Evolutionary conservation across 2,113 vertebrate genomes (phyloP).

Genomic region (Antechinus stuartii): DNA sequence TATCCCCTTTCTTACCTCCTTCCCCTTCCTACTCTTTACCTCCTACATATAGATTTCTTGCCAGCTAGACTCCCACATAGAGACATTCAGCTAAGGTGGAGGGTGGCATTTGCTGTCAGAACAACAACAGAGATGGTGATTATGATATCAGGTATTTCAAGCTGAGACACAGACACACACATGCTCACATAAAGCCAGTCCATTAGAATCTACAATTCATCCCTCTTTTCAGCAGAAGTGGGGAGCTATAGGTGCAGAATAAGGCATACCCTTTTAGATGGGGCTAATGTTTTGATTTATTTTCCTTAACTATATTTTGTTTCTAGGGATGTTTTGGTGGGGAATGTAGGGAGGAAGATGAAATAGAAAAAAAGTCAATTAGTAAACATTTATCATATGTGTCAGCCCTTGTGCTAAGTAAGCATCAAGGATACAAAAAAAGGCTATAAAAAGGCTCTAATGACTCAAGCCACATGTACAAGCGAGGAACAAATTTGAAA

Average conservation of each 20-base stretch:
- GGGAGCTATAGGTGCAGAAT: not conserved
- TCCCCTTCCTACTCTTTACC: not conserved
- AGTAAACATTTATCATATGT: not conserved
- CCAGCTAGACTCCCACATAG: not conserved
- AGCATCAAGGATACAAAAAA: not conserved
- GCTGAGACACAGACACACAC: not conserved
- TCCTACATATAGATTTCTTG: not conserved
- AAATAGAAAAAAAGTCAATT: not conserved
- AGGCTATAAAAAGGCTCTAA: not conserved
- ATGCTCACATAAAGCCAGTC: not conserved
- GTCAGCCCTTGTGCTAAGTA: not conserved
- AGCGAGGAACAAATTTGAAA: not conserved
- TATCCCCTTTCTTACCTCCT: not conserved
- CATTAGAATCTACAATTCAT: not conserved
- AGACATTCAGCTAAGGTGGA: conserved; percentile 6
- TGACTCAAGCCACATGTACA: not conserved
- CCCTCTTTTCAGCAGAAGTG: not conserved
- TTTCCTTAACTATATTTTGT: not conserved
- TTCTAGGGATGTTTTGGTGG: not conserved
- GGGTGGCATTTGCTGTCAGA: conserved; percentile 1
- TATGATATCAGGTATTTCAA: not conserved
- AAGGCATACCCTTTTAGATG: not conserved
- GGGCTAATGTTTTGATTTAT: not conserved
- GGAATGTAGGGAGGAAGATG: not conserved
- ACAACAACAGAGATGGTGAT: not conserved